These are phyloP conservation scores for Meda fulgida DNA, from an alignment of 2,797 vertebrate genomes.

Conservation along the genomic window DNA sequence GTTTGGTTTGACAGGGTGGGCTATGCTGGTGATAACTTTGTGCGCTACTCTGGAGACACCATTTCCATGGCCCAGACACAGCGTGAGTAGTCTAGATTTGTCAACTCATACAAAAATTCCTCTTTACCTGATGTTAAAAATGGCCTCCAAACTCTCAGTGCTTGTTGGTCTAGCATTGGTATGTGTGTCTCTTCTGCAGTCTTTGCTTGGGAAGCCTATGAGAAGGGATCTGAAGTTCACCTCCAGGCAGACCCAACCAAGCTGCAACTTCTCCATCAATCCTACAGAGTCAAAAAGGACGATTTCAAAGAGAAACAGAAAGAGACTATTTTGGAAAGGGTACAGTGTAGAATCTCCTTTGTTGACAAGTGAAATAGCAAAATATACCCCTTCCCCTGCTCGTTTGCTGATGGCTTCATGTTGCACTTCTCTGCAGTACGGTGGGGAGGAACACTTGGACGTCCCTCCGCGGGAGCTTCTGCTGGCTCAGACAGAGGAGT, in stretches of 20 bases:
- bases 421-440: slow-evolving; percentile 82
- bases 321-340: slow-evolving; percentile 93
- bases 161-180: not conserved
- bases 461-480: slow-evolving; percentile 90
- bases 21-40: slow-evolving; percentile 98
- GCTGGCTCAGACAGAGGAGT: slow-evolving; percentile 96
- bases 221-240: slow-evolving; percentile 97
- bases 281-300: slow-evolving; percentile 98
- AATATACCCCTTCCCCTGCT: not conserved
- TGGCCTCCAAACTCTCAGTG: not conserved
- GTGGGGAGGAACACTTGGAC: slow-evolving; percentile 92
- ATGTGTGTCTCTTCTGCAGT: slow-evolving; percentile 73
- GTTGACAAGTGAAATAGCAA: too few species aligned
- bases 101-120: not conserved
- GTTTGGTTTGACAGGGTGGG: slow-evolving; percentile 84
- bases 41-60: slow-evolving; percentile 91
- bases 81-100: slow-evolving; percentile 78
- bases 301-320: slow-evolving; percentile 95
- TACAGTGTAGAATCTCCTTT: slow-evolving; percentile 62
- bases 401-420: not conserved
- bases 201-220: slow-evolving; percentile 99
- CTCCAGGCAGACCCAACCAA: slow-evolving; percentile 98
- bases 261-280: slow-evolving; percentile 92
- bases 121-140: not conserved
- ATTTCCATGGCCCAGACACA: slow-evolving; percentile 98